Evolutionary conservation across 2,888 invertebrate species (phyloP).

Genomic region (Teleiodes luculella): DNA sequence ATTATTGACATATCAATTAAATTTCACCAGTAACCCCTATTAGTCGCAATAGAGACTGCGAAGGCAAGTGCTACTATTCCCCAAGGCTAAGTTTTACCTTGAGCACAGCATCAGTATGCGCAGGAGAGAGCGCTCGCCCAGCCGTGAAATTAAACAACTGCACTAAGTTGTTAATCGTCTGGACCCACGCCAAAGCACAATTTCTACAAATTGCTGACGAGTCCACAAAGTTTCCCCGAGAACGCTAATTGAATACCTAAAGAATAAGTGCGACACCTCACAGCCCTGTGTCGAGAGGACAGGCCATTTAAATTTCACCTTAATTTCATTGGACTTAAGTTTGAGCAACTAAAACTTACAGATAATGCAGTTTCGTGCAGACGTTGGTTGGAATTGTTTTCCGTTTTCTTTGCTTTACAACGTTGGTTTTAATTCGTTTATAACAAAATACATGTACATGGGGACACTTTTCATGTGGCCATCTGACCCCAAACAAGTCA

Average conservation of each 20-base stretch:
- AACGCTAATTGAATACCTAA: conserved; percentile 30
- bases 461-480: no score
- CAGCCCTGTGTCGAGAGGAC: no score
- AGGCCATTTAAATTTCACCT: no score
- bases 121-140: conserved; percentile 37
- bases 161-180: conserved; percentile 67
- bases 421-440: no score
- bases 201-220: conserved; percentile 64
- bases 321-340: no score
- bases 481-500: no score
- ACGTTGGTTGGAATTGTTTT: no score
- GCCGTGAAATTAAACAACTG: conserved; percentile 70
- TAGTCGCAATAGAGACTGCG: not conserved
- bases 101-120: not conserved
- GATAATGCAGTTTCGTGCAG: no score
- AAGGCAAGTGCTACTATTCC: not conserved
- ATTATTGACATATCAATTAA: no score
- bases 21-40: not conserved
- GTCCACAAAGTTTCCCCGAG: conserved; percentile 27
- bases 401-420: no score
- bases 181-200: conserved; percentile 60
- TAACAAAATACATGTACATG: no score
- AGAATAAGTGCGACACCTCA: not conserved
- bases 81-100: not conserved
- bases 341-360: no score